phyloP scores from a whole-genome alignment of 2,113 vertebrate genomes.

The Phaethon lepturus region DNA sequence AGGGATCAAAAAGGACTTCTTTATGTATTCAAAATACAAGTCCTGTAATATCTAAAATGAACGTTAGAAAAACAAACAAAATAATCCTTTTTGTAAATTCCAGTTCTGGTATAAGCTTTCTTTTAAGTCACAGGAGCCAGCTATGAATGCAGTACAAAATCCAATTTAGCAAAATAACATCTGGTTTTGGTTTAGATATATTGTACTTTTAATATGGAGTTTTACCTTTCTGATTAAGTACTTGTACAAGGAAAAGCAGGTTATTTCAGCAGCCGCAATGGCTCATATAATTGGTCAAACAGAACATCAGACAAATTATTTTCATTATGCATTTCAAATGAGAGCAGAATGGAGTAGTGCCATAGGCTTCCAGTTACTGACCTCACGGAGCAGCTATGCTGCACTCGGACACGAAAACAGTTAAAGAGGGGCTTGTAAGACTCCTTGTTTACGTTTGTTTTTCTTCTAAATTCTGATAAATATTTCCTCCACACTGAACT shows the following conservation, averaged over 20 bases:
- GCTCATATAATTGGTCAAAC: background rate
- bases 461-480: background rate
- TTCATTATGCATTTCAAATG: background rate
- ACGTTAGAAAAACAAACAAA: constrained; percentile 41
- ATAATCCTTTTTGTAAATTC: constrained; percentile 39
- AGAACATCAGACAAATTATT: background rate
- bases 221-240: constrained; percentile 11
- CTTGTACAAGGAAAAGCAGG: background rate
- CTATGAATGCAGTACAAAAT: background rate
- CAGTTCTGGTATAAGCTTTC: background rate
- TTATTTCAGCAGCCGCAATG: constrained; percentile 14
- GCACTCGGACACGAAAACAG: background rate
- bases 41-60: constrained; percentile 1
- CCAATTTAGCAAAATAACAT: background rate
- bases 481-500: background rate
- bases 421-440: background rate
- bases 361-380: background rate
- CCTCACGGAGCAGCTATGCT: background rate
- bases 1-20: background rate
- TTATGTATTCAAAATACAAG: background rate
- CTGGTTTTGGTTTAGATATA: background rate
- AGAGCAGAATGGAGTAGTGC: background rate
- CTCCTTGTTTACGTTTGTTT: background rate
- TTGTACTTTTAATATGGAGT: background rate
- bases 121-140: background rate